Conservation (phyloP, 2,797 vertebrate species). For the Synaphobranchus kaupii region DNA sequence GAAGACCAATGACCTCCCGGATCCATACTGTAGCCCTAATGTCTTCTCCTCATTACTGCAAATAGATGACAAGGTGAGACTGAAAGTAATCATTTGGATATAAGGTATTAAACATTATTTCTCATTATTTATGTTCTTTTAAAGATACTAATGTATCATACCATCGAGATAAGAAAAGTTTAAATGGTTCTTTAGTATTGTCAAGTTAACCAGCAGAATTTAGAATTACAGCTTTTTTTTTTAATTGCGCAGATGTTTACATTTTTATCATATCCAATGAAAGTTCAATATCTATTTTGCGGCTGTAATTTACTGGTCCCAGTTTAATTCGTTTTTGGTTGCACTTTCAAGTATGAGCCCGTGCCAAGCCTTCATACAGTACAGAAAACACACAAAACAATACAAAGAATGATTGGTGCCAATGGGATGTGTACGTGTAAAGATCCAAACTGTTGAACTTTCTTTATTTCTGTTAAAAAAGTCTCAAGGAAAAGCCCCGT, state of each 20-base stretch:
- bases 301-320: neutral
- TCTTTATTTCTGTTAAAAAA: neutral
- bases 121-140: neutral
- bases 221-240: neutral
- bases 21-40: neutral
- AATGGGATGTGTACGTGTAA: neutral
- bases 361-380: neutral
- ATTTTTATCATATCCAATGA: neutral
- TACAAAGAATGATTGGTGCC: neutral
- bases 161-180: neutral
- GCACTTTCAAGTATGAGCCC: neutral
- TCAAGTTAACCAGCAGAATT: neutral
- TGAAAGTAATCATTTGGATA: neutral
- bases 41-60: neutral
- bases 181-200: neutral
- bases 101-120: neutral
- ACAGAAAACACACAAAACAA: neutral
- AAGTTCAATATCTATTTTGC: neutral
- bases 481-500: neutral
- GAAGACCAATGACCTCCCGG: neutral
- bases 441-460: neutral
- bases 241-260: neutral
- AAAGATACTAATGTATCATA: neutral
- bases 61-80: slow-evolving; percentile 1
- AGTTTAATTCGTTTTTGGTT: neutral